Percentiles rank a stretch among this genome's conserved stretches.
phyloP scores from a whole-genome alignment of 2,888 invertebrate genomes.

The Hyles lineata region DNA sequence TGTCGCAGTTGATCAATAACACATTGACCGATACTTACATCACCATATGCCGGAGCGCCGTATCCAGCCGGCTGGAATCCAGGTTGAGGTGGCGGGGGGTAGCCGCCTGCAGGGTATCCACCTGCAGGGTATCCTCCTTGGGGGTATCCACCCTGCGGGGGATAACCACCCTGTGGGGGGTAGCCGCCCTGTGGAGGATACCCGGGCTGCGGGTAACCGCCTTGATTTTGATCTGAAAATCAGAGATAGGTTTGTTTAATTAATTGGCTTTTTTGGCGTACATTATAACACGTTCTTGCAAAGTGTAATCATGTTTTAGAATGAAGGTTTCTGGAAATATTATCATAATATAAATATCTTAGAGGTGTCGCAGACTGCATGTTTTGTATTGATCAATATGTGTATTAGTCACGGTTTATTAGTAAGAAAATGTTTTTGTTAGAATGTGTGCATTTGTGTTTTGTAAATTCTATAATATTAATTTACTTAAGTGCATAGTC shows the following conservation, averaged over 20 bases:
- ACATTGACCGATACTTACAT: conserved; percentile 54
- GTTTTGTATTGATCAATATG: too few species aligned
- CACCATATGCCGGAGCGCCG: conserved; percentile 67
- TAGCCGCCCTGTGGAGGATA: conserved; percentile 62
- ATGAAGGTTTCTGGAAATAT: too few species aligned
- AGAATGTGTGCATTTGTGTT: too few species aligned
- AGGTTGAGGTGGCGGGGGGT: conserved; percentile 40
- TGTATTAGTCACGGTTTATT: too few species aligned
- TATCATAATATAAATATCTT: too few species aligned
- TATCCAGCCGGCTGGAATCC: conserved; percentile 47
- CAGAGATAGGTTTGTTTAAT: conserved; percentile 14
- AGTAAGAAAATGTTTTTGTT: too few species aligned
- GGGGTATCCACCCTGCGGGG: conserved; percentile 68
- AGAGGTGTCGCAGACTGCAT: too few species aligned
- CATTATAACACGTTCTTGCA: neutral
- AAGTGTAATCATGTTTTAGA: neutral
- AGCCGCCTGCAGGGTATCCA: conserved; percentile 65
- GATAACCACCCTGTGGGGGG: conserved; percentile 60
- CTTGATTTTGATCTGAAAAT: conserved; percentile 71
- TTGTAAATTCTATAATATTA: too few species aligned
- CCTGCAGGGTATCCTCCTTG: conserved; percentile 57
- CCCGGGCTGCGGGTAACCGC: conserved; percentile 65
- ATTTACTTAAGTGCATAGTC: too few species aligned
- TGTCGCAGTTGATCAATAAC: too few species aligned
- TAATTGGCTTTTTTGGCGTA: neutral